Conservation (phyloP, 2,797 vertebrate genomes). For the Chloroceryle inda region DNA sequence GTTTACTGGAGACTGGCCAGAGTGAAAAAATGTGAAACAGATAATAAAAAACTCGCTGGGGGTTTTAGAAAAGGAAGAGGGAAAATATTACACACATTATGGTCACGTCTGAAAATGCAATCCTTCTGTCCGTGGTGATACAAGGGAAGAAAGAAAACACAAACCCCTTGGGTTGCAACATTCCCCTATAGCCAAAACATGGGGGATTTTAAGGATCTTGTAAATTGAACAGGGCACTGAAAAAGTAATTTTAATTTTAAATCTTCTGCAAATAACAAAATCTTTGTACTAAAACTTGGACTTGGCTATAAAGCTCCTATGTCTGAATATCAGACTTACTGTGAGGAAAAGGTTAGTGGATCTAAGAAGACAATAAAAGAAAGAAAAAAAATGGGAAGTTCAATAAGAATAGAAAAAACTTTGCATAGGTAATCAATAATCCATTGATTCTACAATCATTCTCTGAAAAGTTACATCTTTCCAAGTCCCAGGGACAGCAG, state of each 20-base stretch:
- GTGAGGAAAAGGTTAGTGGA: not conserved
- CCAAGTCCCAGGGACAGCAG: not conserved
- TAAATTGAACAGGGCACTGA: not conserved
- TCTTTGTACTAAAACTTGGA: not conserved
- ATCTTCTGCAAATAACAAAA: not conserved
- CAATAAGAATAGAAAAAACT: not conserved
- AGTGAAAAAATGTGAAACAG: not conserved
- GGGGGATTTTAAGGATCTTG: not conserved
- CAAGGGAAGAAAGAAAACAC: not conserved
- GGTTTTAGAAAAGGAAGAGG: not conserved
- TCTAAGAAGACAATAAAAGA: not conserved
- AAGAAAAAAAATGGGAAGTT: not conserved
- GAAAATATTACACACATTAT: not conserved
- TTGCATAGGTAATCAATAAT: not conserved
- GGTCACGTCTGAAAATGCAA: not conserved
- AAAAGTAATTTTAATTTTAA: not conserved
- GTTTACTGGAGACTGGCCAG: not conserved
- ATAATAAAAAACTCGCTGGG: not conserved
- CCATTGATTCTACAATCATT: not conserved
- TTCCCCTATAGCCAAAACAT: not conserved
- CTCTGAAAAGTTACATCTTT: not conserved
- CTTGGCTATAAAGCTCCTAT: not conserved
- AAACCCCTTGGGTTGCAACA: not conserved
- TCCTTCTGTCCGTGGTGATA: not conserved
- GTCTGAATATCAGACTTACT: not conserved